These are phyloP conservation scores for Myotis pilosus DNA, from an alignment of 2,797 vertebrate species.

Conservation along the genomic window DNA sequence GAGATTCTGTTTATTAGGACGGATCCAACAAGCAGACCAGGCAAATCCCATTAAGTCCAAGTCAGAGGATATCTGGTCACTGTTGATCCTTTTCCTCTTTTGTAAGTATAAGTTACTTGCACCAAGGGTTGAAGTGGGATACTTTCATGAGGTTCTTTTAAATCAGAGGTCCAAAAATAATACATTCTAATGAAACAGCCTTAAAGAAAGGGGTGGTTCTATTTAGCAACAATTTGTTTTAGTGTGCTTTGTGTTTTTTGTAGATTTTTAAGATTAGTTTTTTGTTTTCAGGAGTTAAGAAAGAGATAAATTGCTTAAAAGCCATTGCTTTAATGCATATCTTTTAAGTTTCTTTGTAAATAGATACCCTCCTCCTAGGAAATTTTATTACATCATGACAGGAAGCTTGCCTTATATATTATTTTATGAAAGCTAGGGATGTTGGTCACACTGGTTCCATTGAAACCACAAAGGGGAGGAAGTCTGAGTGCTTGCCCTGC, in stretches of 20 bases:
- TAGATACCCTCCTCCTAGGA: neutral
- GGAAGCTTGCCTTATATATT: conserved; percentile 14
- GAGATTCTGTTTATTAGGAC: neutral
- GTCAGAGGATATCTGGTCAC: neutral
- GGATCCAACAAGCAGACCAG: neutral
- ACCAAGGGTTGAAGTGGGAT: neutral
- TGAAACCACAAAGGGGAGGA: neutral
- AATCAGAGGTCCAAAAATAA: conserved; percentile 26
- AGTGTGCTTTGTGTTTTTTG: neutral
- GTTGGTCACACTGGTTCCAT: neutral
- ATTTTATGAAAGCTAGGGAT: conserved; percentile 15
- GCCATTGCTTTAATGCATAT: neutral
- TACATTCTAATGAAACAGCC: neutral
- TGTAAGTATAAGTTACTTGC: neutral
- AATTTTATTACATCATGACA: neutral
- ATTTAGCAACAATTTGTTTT: neutral
- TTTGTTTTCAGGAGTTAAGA: conserved; percentile 51
- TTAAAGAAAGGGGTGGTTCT: neutral
- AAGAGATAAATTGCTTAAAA: conserved; percentile 28
- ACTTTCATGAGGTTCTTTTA: neutral
- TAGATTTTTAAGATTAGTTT: conserved; percentile 30
- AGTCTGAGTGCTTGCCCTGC: neutral
- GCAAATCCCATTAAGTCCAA: neutral
- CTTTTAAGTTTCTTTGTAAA: conserved; percentile 23
- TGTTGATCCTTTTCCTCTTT: neutral